Evolutionary conservation across 2,888 invertebrate species (phyloP), one percentile per base, ranked within the genome.

Genomic region (Epinotia nisella): DNA sequence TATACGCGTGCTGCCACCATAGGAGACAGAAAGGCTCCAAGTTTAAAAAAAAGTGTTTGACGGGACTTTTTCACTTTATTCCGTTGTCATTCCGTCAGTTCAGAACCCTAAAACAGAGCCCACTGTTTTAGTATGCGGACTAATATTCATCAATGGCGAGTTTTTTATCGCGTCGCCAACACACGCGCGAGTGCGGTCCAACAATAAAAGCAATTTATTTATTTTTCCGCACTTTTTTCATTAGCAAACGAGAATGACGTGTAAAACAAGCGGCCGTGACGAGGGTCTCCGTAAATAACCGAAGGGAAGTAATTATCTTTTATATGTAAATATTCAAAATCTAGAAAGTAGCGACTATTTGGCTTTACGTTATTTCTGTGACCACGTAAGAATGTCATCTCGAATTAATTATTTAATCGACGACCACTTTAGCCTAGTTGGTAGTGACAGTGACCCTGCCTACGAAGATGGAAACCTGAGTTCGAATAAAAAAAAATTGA

Each of bases 181-280:
- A 69, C 68, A 62, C 85, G 78, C 79, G 81, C 83, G 81, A 82
- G 82, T 85, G 89, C 83, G 86, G 85, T 81, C 80, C 85, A 83
- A 90, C 90, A 91, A 90, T 90, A 88, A 88, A 91, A 89, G 87
- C 90, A 91, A 90, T 92, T 91, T 88, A 90, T 89, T 89, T 90
- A n/a, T 87, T 88, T 83, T 81, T 84, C 78, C 84, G 82, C 85
- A 88, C 86, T 90, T 91, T 91, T 92, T 92, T 92, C 92, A 92
- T 92, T 92, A 91, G 89, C 88, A 88, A 90, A 91, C 89, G 87
- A 86, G 90, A 90, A 89, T 91, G 92, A 92, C 89, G 90, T 90
- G 91, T 92, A 90, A 90, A 92, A 92, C 91, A 90, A 90, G 87
- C 89, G 83, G 82, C 86, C 85, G 78, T 90, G 90, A 91, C 88